Percentiles rank a stretch among this genome's conserved stretches.
These are phyloP conservation scores for Ammospiza nelsoni DNA, from an alignment of 2,113 vertebrate genomes.

Conservation along the genomic window DNA sequence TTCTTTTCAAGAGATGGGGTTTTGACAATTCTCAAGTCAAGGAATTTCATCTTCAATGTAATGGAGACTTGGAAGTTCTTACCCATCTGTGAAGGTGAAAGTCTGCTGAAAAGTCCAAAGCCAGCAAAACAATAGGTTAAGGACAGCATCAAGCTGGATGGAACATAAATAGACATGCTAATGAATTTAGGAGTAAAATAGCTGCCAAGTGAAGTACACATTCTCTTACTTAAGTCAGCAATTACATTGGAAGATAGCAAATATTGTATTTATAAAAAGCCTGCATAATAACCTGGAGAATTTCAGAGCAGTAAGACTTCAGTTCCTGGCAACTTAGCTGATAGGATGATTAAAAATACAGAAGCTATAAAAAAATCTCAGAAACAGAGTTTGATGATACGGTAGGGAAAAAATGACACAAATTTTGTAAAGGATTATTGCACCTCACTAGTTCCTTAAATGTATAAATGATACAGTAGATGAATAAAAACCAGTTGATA, in stretches of 20 bases:
- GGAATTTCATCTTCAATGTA: neutral
- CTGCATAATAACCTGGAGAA: neutral
- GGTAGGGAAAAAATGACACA: neutral
- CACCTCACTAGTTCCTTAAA: neutral
- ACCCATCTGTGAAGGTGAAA: neutral
- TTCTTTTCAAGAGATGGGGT: neutral
- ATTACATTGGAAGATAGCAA: neutral
- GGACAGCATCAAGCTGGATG: neutral
- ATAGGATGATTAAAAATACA: neutral
- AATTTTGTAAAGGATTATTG: neutral
- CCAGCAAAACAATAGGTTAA: neutral
- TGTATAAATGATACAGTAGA: neutral
- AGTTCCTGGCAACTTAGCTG: neutral
- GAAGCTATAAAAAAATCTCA: neutral
- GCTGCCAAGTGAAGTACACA: neutral
- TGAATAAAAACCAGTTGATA: neutral
- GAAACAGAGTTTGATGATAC: neutral
- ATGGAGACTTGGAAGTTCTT: neutral
- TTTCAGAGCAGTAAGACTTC: neutral
- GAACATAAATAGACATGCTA: neutral
- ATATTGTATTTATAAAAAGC: slow-evolving; percentile 2
- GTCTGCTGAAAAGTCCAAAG: neutral
- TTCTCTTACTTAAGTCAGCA: neutral
- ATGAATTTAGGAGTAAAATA: neutral
- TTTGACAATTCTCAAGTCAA: neutral